Percentiles rank a stretch among this genome's conserved stretches.
These are phyloP conservation scores for Sebastes dallii DNA, from an alignment of 2,797 vertebrate species.

Conservation along the genomic window DNA sequence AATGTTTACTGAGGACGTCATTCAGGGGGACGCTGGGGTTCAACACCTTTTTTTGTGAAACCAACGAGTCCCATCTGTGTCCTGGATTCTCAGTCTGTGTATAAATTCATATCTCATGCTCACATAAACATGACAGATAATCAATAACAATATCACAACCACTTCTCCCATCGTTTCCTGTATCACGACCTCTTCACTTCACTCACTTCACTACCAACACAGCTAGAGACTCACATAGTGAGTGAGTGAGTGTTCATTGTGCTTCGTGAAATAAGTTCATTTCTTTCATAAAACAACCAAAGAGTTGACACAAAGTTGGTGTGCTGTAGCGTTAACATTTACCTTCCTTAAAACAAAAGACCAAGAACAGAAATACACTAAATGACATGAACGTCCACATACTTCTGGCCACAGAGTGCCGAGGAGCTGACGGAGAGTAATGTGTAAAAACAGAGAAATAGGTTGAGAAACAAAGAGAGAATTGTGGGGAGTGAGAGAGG, in stretches of 20 bases:
- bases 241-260: no score
- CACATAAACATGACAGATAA: not conserved
- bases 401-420: not conserved
- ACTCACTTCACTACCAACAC: no score
- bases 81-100: no score
- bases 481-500: not conserved
- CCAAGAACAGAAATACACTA: not conserved
- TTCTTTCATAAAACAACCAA: not conserved
- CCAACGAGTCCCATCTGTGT: no score
- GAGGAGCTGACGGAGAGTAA: not conserved
- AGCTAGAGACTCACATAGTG: no score
- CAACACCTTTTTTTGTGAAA: no score
- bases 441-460: not conserved
- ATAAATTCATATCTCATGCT: no score
- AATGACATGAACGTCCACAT: not conserved
- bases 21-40: no score
- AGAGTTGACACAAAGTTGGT: not conserved
- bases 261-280: no score
- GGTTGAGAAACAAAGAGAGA: not conserved
- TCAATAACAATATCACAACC: not conserved
- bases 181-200: not conserved
- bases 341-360: not conserved
- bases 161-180: not conserved
- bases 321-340: not conserved
- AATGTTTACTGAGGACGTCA: no score